Evolutionary conservation across 2,113 vertebrate genomes (phyloP).

Genomic region (Protobothrops mucrosquamatus): DNA sequence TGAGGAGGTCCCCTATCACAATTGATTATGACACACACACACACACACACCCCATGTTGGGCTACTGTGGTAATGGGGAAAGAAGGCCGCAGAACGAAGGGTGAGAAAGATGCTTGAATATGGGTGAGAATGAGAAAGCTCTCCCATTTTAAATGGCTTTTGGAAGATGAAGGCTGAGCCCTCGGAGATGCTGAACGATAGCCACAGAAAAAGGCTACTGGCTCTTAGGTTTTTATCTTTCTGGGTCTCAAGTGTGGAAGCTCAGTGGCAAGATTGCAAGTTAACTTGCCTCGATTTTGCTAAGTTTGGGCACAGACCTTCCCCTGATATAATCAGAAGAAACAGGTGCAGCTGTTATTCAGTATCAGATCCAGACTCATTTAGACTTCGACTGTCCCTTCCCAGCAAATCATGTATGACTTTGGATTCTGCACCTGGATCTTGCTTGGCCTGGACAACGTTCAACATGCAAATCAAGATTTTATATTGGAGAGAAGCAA

Average conservation of each 20-base stretch:
- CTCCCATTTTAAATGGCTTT: not conserved
- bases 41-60: too few relatives aligned
- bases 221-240: not conserved
- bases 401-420: not conserved
- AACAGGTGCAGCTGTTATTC: not conserved
- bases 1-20: not conserved
- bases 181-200: not conserved
- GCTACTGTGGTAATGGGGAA: not conserved
- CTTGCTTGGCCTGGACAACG: not conserved
- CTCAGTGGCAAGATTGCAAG: not conserved
- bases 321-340: not conserved
- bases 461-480: not conserved
- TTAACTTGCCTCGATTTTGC: not conserved
- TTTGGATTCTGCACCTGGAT: constrained; percentile 14
- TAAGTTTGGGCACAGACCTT: not conserved
- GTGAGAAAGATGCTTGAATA: not conserved
- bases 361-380: not conserved
- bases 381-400: not conserved
- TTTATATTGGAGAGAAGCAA: not conserved
- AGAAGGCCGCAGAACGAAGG: not conserved
- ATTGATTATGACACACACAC: not conserved
- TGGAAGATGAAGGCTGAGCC: not conserved
- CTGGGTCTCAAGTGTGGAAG: not conserved
- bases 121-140: not conserved
- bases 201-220: not conserved